Percentiles rank a stretch among this genome's conserved stretches.
phyloP scores from a whole-genome alignment of 2,113 vertebrate species.

The Leucosticte australis region DNA sequence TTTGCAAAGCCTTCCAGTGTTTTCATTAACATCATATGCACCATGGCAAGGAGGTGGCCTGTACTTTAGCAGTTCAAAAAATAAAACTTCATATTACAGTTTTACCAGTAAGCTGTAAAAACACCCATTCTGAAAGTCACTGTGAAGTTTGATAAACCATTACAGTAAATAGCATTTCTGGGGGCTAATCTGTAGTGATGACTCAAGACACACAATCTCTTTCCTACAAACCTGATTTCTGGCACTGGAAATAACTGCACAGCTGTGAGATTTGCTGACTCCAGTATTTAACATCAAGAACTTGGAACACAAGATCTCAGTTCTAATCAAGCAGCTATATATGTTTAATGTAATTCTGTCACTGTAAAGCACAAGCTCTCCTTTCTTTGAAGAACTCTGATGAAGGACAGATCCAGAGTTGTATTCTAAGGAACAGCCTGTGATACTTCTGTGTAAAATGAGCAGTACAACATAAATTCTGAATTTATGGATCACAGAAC shows the following conservation, averaged over 20 bases:
- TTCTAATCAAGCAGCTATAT: background rate
- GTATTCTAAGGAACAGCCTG: background rate
- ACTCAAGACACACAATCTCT: background rate
- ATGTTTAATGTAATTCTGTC: background rate
- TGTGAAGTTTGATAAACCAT: background rate
- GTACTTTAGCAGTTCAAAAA: background rate
- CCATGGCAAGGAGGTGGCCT: background rate
- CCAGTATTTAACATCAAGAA: background rate
- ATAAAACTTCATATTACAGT: background rate
- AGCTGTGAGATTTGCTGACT: constrained; percentile 18
- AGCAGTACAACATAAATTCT: background rate
- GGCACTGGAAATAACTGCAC: constrained; percentile 24
- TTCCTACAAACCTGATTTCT: constrained; percentile 9
- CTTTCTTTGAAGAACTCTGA: background rate
- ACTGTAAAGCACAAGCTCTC: background rate
- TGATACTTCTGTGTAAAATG: background rate
- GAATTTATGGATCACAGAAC: background rate
- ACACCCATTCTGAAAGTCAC: background rate
- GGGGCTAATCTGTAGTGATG: background rate
- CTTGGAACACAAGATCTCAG: background rate
- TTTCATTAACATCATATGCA: background rate
- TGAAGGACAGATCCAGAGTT: background rate
- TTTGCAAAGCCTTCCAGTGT: background rate
- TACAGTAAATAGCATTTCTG: background rate
- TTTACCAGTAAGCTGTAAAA: background rate